phyloP scores from a whole-genome alignment of 37 sponge, comb jelly and placozoan genomes.

The Beroe ovata region DNA sequence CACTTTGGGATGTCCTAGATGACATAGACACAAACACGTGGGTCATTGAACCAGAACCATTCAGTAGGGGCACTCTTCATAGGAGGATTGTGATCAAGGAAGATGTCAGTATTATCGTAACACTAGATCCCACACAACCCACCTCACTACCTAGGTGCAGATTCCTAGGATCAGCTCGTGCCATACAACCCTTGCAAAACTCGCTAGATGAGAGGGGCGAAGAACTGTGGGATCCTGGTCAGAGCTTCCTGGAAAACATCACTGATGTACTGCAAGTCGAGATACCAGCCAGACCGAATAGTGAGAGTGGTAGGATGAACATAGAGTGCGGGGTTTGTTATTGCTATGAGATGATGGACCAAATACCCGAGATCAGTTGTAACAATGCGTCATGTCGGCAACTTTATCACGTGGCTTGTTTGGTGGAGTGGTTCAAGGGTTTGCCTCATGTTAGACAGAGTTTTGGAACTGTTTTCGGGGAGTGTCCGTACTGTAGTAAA shows the following conservation, averaged over 20 bases:
- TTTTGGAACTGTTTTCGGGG: constrained; percentile 65
- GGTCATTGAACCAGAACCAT: constrained; percentile 60
- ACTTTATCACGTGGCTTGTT: constrained; percentile 38
- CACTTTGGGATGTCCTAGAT: constrained; percentile 57
- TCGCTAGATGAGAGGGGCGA: constrained; percentile 9
- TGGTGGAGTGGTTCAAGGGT: constrained; percentile 60
- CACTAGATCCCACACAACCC: constrained; percentile 22
- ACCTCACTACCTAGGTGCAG: constrained; percentile 39
- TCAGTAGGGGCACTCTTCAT: not conserved
- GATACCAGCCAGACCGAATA: not conserved
- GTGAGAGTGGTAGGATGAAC: not conserved
- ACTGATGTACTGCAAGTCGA: not conserved
- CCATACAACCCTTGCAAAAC: constrained; percentile 33
- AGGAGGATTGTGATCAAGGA: constrained; percentile 10
- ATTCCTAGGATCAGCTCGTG: constrained; percentile 31
- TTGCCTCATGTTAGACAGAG: constrained; percentile 36
- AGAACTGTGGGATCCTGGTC: constrained; percentile 29
- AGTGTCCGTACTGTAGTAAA: constrained; percentile 59
- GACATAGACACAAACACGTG: constrained; percentile 35
- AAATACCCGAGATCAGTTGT: constrained; percentile 49
- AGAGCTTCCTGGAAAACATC: constrained; percentile 1
- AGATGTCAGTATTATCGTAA: constrained; percentile 34
- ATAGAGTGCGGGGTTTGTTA: constrained; percentile 62
- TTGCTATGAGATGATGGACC: constrained; percentile 46
- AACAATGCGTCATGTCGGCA: constrained; percentile 26